Base-by-base conservation (phyloP, 1,140 invertebrate species). In the Lordiphosa stackelbergi region DNA sequence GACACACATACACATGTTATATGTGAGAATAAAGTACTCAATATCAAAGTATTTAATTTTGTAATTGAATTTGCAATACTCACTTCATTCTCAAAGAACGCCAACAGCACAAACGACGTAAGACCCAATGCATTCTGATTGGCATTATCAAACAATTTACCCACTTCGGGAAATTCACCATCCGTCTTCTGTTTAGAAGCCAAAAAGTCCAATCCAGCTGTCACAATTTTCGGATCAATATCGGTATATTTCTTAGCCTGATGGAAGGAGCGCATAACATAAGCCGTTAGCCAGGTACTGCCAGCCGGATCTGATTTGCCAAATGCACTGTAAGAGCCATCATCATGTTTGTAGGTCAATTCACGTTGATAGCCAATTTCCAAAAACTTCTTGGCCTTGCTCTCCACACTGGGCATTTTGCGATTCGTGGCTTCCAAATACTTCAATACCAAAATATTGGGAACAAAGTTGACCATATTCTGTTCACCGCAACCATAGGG, bases 301-400 rank as follows among this genome's bases (percentile, higher is more conserved):
- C 96, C 95, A 19, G 89, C 90, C 2, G 89, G 85, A 88, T 97
- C 95, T 4, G 90, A 89, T 66, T 92, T 91, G 38, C 96, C 97
- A 86, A 97, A 98, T 89, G 96, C 94, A 85, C 96, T 97, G 87
- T 98, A 99, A 0, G 97, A 99, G 3, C 97, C 96, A 88, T 99
- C 97, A 2, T 89, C 78, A 56, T 95, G 93, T 59, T 93, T 93
- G 85, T 96, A 99, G 0, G 94, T 96, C 71, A 99, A 89, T 85
- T 99, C 94, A 60, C 96, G 91, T 86, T 99, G 97, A 85, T 97
- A 97, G 3, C 96, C 96, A 57, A 90, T 91, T 86, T 97, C 94
- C 81, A 98, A 92, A 75, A 93, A 94, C 19, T 91, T 89, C 24
- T 93, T 86, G 1, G 95, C 93, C 88, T 94, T 94, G 2, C 54